Evolutionary conservation across 2,888 invertebrate species (phyloP), one percentile per base, ranked within the genome.

Genomic region (Agriopis aurantiaria): DNA sequence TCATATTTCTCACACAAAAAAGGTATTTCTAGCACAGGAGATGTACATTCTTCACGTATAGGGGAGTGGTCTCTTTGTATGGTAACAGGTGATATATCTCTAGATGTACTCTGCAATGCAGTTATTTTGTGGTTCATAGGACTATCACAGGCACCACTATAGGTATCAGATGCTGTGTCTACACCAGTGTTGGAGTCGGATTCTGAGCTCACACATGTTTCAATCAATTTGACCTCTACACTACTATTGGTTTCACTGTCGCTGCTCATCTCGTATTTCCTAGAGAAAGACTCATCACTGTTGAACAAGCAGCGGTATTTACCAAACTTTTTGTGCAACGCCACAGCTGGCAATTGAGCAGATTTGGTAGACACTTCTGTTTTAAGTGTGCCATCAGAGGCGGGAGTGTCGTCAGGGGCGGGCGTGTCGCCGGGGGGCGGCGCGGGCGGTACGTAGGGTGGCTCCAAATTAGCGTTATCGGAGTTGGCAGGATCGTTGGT

Each of bases 281-380:
- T 92, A 70, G 79, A 76, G 51, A 87, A 86, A 49, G 81, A 79
- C 33, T 91, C 90, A 78, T 91, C 93, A 85, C 83, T 92, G 74
- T 90, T 91, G 72, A 94, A 89, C 17, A 95, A 82, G 79, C 94
- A 95, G 48, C 95, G 87, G 79, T 95, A 95, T 85, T 95, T 95
- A 53, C 95, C 95, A 80, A 95, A 95, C 80, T 95, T 95, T 78
- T 95, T 95, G 81, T 95, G 95, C 67, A 91, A 80, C 65, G 89
- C 91, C 77, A 93, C 88, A 59, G 87, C 75, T 73, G 90, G 90
- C 58, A 87, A 82, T 78, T 81, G 84, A 69, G 79, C 79, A 62
- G 86, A 79, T 74, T 89, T 90, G 23, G 76, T 75, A 48, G 76
- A 70, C 17, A 80, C 6, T 65, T 84, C 82, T 41, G 79, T 76